These are phyloP conservation scores for Cyclophora albipunctata DNA, from an alignment of 2,888 invertebrate genomes.

Conservation along the genomic window DNA sequence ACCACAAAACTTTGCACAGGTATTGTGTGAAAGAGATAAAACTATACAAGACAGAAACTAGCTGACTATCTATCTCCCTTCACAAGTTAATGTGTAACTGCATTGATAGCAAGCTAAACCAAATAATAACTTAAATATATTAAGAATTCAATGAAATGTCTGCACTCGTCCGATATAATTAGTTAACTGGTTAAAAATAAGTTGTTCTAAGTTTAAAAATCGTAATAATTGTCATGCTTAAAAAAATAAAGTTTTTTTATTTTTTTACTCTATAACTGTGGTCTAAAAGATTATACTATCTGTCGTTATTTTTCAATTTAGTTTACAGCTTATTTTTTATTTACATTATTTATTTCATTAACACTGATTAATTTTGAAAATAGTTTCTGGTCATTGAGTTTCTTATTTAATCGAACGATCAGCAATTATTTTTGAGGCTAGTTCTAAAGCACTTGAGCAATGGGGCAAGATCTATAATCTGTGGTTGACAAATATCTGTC, in stretches of 20 bases:
- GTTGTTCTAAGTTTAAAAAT: slow-evolving; percentile 49
- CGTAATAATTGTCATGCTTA: slow-evolving; percentile 3
- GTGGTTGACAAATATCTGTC: slow-evolving; percentile 15
- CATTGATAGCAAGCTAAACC: too few species aligned
- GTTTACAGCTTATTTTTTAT: slow-evolving; percentile 69
- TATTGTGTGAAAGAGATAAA: too few species aligned
- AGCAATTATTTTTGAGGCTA: slow-evolving; percentile 35
- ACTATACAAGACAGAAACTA: too few species aligned
- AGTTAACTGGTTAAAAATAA: slow-evolving; percentile 68
- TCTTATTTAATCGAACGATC: slow-evolving; percentile 7
- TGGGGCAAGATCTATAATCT: not conserved
- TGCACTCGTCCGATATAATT: slow-evolving; percentile 31
- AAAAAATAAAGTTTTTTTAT: slow-evolving; percentile 3
- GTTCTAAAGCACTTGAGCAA: slow-evolving; percentile 33
- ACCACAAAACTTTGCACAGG: too few species aligned
- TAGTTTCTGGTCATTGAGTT: slow-evolving; percentile 29
- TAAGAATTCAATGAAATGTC: slow-evolving; percentile 25
- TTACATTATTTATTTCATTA: slow-evolving; percentile 26
- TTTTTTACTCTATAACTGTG: too few species aligned
- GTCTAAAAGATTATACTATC: too few species aligned
- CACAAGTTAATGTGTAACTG: too few species aligned
- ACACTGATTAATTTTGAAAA: slow-evolving; percentile 47
- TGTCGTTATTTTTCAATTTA: slow-evolving; percentile 24
- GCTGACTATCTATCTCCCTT: too few species aligned
- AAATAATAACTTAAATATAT: too few species aligned